Base-by-base conservation (phyloP, 2,113 vertebrate species). In the Pedionomus torquatus region DNA sequence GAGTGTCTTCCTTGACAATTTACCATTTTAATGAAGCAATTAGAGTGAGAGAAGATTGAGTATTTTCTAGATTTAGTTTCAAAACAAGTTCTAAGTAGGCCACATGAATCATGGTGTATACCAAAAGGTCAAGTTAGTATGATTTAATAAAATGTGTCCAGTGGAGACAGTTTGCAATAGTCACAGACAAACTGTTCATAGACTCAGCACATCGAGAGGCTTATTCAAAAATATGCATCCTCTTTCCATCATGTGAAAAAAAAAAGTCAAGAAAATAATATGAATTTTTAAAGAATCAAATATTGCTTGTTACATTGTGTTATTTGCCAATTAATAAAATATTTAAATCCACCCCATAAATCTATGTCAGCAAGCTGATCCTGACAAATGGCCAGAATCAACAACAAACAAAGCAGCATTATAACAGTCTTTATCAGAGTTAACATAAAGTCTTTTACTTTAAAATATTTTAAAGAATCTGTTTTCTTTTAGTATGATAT, bases 21-120 rank as follows among this genome's bases (percentile, higher is more conserved):
- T 70, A 87, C 66, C 37, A 79, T 78, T 88, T 90, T 76, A 96
- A 90, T 1, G 6, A 66, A 83, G 17, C 13, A 90, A 58, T 77
- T 60, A 88, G 37, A 31, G 28, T 37, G 66, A 87, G 13, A 64
- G 26, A 94, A 90, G 57, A 37, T 14, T 3, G 44, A 80, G 8
- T 49, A 51, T 95, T 93, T 92, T 87, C 69, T 60, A 86, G 48
- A 24, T 60, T 96, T 71, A 52, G 39, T 82, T 96, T 94, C 90
- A 86, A 95, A 94, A 61, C 64, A 79, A 52, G 43, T 69, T 89
- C 21, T 94, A 95, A 97, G 65, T 78, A 84, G 83, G 83, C 30
- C 86, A 49, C 48, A 44, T 88, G 77, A 95, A 93, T 87, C 68
- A 89, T 3, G 11, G n/a, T 16, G 9, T 65, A 68, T 58, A 66